Conservation (phyloP, 2,113 vertebrate species). For the Cathartes aura region DNA sequence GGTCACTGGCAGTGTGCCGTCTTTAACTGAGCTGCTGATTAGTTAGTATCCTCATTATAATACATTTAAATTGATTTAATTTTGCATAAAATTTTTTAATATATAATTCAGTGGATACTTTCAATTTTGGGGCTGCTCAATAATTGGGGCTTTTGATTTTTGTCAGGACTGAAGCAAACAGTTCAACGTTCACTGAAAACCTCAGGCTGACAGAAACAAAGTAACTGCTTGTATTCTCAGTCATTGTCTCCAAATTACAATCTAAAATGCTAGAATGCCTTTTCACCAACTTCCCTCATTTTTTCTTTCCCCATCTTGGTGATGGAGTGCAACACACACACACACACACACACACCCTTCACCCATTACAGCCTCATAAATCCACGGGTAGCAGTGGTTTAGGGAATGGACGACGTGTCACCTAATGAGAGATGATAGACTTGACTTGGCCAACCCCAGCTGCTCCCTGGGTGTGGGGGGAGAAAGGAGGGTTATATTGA, state of each 20-base stretch:
- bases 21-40: background rate
- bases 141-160: constrained; percentile 3
- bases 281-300: background rate
- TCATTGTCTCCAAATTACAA: background rate
- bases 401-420: background rate
- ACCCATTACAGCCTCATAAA: background rate
- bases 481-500: background rate
- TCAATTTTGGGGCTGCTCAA: background rate
- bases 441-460: background rate
- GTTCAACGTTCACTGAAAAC: background rate
- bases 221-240: background rate
- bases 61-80: background rate
- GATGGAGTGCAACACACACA: background rate
- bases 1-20: background rate
- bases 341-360: fast-evolving
- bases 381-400: background rate
- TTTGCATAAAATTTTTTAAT: background rate
- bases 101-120: background rate
- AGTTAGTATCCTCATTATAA: background rate
- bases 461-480: background rate
- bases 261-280: background rate
- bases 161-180: background rate
- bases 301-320: background rate
- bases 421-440: fast-evolving
- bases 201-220: background rate